Conservation (phyloP, 2,797 vertebrate genomes). For the Danio tinwini region DNA sequence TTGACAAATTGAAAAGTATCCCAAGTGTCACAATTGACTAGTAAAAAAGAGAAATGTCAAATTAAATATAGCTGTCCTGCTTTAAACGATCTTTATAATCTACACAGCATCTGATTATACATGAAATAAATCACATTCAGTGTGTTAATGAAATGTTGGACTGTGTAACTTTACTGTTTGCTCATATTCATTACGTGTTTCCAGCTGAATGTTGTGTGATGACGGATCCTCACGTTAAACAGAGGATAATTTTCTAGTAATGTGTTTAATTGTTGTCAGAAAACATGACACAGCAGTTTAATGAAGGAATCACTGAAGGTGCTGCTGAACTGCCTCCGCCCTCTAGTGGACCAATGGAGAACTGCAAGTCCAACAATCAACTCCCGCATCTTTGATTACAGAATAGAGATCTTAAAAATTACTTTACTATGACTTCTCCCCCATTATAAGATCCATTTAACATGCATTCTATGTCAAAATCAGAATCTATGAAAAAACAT, state of each 20-base stretch:
- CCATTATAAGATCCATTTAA: too few species aligned
- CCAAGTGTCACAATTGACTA: too few species aligned
- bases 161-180: not conserved
- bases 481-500: too few species aligned
- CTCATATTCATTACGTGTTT: not conserved
- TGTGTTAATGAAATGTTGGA: not conserved
- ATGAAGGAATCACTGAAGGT: not conserved
- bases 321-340: not conserved
- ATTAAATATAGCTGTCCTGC: slow-evolving; percentile 19
- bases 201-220: slow-evolving; percentile 2
- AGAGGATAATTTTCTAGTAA: not conserved
- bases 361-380: not conserved
- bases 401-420: too few species aligned
- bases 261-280: slow-evolving; percentile 8
- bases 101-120: not conserved
- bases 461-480: too few species aligned
- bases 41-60: slow-evolving; percentile 31
- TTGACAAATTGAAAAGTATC: too few species aligned
- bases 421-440: too few species aligned
- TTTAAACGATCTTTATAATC: slow-evolving; percentile 13
- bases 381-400: too few species aligned
- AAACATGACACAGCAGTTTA: slow-evolving; percentile 37
- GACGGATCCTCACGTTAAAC: not conserved
- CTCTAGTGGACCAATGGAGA: slow-evolving; percentile 3
- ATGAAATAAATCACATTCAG: not conserved